phyloP scores from a whole-genome alignment of 2,888 invertebrate species.

The Hipparchia semele region DNA sequence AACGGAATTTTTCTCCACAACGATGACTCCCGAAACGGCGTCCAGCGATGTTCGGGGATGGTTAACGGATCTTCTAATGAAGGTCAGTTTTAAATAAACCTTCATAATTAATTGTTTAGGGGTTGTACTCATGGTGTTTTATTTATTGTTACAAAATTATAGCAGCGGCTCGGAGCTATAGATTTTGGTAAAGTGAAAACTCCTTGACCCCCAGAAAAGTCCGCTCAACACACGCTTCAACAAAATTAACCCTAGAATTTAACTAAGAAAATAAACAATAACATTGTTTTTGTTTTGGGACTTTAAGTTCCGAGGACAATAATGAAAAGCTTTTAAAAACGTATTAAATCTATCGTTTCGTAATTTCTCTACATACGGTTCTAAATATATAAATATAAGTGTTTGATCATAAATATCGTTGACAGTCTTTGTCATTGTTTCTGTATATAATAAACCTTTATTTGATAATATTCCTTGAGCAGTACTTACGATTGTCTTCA shows the following conservation, averaged over 20 bases:
- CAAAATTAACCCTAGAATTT: too few relatives aligned
- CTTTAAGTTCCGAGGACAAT: too few relatives aligned
- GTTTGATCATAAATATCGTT: constrained; percentile 7
- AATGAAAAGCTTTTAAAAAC: too few relatives aligned
- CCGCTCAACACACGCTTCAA: too few relatives aligned
- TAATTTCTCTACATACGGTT: too few relatives aligned
- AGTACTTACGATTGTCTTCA: constrained; percentile 5
- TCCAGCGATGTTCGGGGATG: constrained; percentile 60
- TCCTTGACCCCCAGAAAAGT: too few relatives aligned
- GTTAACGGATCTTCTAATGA: constrained; percentile 61
- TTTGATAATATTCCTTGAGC: constrained; percentile 15
- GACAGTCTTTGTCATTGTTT: constrained; percentile 13
- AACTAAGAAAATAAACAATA: too few relatives aligned
- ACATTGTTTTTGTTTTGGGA: too few relatives aligned
- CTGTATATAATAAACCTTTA: constrained; percentile 18
- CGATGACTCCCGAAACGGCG: constrained; percentile 43
- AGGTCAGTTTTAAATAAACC: constrained; percentile 56
- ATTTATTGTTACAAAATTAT: neutral
- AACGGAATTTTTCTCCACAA: constrained; percentile 40
- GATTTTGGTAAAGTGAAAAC: too few relatives aligned
- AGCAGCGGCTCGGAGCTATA: too few relatives aligned
- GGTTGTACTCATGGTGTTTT: neutral
- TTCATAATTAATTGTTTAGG: neutral
- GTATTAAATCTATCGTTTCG: too few relatives aligned
- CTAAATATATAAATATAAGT: neutral